Conservation (phyloP, 2,888 invertebrate species). For the Drosophila ustulata region DNA sequence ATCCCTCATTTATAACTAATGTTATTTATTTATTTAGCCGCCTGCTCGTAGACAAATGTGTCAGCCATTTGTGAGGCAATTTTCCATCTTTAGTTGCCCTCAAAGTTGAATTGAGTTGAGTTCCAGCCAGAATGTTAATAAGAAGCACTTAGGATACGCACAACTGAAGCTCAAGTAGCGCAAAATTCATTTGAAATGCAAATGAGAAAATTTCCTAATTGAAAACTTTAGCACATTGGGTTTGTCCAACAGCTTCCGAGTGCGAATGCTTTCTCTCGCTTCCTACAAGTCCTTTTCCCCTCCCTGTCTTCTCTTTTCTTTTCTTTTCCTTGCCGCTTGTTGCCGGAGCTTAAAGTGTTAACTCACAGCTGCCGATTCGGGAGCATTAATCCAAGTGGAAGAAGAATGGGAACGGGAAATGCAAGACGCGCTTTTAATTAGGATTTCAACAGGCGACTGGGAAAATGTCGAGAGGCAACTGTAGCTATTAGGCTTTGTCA, state of each 20-base stretch:
- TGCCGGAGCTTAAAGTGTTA: slow-evolving; percentile 69
- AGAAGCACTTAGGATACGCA: slow-evolving; percentile 59
- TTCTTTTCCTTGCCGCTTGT: slow-evolving; percentile 11
- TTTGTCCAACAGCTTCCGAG: slow-evolving; percentile 28
- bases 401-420: slow-evolving; percentile 24
- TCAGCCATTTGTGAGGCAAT: slow-evolving; percentile 29
- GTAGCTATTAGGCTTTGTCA: slow-evolving; percentile 21
- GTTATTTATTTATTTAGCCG: not conserved
- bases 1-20: not conserved
- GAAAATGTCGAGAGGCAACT: slow-evolving; percentile 7
- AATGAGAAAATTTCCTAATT: slow-evolving; percentile 74
- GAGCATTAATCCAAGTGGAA: slow-evolving; percentile 52
- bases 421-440: slow-evolving; percentile 70
- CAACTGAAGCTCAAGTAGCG: slow-evolving; percentile 61
- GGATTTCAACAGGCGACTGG: slow-evolving; percentile 31
- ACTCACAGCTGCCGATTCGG: slow-evolving; percentile 55
- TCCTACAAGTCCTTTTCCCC: not conserved
- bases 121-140: slow-evolving; percentile 51
- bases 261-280: not conserved
- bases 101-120: slow-evolving; percentile 6
- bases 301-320: not conserved
- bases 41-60: slow-evolving; percentile 6
- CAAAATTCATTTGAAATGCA: slow-evolving; percentile 75
- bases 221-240: slow-evolving; percentile 65
- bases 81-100: slow-evolving; percentile 23